phyloP scores from a whole-genome alignment of 2,113 vertebrate genomes.

The Psettodes erumei region DNA sequence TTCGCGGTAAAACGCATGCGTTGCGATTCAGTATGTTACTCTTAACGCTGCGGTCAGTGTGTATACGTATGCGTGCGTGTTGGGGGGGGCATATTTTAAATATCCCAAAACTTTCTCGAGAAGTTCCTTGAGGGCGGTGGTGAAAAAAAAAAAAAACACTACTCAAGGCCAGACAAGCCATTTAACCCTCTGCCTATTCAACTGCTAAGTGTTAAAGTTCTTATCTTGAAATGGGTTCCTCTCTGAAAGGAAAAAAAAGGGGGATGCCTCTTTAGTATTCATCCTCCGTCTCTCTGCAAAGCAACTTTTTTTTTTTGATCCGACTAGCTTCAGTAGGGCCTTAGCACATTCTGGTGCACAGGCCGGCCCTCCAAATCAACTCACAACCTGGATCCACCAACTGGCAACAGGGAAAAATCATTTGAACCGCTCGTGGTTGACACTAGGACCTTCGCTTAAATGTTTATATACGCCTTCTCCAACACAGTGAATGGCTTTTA shows the following conservation, averaged over 20 bases:
- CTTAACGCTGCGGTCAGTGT: background rate
- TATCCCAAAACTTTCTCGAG: background rate
- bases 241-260: slow-evolving; percentile 37
- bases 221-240: slow-evolving; percentile 32
- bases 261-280: slow-evolving; percentile 62
- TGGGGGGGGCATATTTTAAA: background rate
- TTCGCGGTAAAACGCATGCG: background rate
- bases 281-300: slow-evolving; percentile 48
- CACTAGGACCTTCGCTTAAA: slow-evolving; percentile 26
- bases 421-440: slow-evolving; percentile 34
- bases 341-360: slow-evolving; percentile 37
- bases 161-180: background rate
- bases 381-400: slow-evolving; percentile 31
- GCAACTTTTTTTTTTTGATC: slow-evolving; percentile 59
- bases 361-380: slow-evolving; percentile 52
- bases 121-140: background rate
- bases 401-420: slow-evolving; percentile 45
- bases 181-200: slow-evolving; percentile 20
- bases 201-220: slow-evolving; percentile 18
- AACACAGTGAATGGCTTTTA: background rate
- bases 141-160: background rate
- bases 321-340: slow-evolving; percentile 56
- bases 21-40: background rate
- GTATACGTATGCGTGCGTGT: background rate
- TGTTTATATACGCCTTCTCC: slow-evolving; percentile 18